phyloP scores from a whole-genome alignment of 64 coral and sea anemone genomes.

The Stichodactyla helianthus region DNA sequence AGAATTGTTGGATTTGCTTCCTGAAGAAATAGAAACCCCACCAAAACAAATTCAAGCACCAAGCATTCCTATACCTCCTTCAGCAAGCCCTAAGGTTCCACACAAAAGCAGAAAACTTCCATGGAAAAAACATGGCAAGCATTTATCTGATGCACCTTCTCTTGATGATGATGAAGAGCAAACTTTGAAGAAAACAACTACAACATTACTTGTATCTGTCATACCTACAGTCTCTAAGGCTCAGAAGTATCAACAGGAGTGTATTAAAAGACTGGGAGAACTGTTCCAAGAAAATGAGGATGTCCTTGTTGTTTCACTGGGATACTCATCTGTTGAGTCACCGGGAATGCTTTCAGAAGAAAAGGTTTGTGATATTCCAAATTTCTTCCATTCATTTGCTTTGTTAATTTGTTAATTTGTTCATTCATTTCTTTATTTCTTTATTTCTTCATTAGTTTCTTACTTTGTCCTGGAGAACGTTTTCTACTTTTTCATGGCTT shows the following conservation, averaged over 20 bases:
- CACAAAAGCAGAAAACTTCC: neutral
- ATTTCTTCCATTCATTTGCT: no score
- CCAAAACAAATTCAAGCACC: neutral
- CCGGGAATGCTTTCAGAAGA: conserved; percentile 77
- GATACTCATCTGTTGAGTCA: conserved; percentile 51
- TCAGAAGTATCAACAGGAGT: conserved; percentile 45
- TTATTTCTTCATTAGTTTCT: no score
- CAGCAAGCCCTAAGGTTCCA: conserved; percentile 22
- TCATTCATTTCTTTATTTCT: no score
- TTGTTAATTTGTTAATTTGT: no score
- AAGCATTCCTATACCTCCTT: neutral
- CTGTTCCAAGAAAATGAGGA: conserved; percentile 39
- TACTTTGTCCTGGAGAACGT: no score
- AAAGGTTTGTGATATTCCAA: conserved; percentile 32
- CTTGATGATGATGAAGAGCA: neutral
- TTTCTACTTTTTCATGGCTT: no score
- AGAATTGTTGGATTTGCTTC: neutral
- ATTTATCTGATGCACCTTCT: neutral
- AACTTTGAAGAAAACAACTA: neutral
- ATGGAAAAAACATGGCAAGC: neutral
- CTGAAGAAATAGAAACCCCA: neutral
- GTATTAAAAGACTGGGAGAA: conserved; percentile 23
- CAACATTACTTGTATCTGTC: conserved; percentile 9
- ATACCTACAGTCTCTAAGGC: conserved; percentile 8
- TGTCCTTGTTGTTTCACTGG: conserved; percentile 58